Evolutionary conservation across 2,888 invertebrate species (phyloP).

Genomic region (Halocaridina rubra): DNA sequence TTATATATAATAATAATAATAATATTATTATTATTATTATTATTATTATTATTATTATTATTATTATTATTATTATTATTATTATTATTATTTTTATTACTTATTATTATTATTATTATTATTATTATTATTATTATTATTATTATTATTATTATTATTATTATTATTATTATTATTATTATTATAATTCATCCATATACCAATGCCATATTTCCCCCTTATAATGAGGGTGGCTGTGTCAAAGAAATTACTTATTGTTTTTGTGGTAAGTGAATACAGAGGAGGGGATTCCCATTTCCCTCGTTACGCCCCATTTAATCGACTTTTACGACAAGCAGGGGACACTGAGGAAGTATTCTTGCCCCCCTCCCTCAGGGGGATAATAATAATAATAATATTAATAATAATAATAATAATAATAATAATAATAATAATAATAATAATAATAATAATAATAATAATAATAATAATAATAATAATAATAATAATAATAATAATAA

Average conservation of each 20-base stretch:
- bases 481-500: background rate
- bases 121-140: background rate
- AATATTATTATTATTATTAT: background rate
- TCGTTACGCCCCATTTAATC: background rate
- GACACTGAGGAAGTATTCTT: too few species aligned
- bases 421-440: background rate
- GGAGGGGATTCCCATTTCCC: background rate
- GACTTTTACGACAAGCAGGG: too few species aligned
- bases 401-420: conserved; percentile 8
- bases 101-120: background rate
- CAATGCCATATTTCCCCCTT: too few species aligned
- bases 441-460: background rate
- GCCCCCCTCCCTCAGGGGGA: too few species aligned
- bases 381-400: background rate
- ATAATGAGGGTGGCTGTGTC: too few species aligned
- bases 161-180: background rate
- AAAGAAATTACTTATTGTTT: too few species aligned
- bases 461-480: background rate
- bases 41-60: background rate
- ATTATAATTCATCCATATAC: too few species aligned
- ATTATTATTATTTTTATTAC: background rate
- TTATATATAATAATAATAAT: background rate
- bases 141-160: background rate
- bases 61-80: background rate
- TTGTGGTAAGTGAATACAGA: too few species aligned